Evolutionary conservation across 1,140 invertebrate species (phyloP).

Genomic region (Anadara kagoshimensis): DNA sequence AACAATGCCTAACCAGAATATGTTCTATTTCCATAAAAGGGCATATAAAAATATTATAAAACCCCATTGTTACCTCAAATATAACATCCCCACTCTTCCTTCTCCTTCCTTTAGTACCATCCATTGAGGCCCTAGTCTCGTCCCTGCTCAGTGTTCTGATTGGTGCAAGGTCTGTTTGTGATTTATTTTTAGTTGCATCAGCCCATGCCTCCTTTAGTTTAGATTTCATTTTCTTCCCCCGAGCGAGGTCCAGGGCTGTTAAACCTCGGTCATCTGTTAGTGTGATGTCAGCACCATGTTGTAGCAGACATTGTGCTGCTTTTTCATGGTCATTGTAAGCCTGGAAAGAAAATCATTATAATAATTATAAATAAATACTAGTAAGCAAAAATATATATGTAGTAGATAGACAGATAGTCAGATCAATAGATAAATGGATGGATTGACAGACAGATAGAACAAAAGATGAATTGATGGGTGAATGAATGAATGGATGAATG

Average conservation of each 20-base stretch:
- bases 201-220: conserved; percentile 68
- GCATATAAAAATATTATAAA: too few species aligned
- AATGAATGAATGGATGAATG: too few species aligned
- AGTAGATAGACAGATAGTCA: too few species aligned
- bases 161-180: conserved; percentile 51
- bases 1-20: too few species aligned
- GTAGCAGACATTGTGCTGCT: conserved; percentile 58
- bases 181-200: conserved; percentile 52
- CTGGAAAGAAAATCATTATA: conserved; percentile 40
- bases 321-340: conserved; percentile 68
- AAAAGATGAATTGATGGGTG: too few species aligned
- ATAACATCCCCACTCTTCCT: conserved; percentile 62
- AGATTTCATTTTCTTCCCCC: conserved; percentile 65
- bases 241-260: conserved; percentile 69
- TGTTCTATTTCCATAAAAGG: too few species aligned
- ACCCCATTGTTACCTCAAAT: conserved; percentile 60
- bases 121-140: conserved; percentile 44
- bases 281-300: conserved; percentile 67
- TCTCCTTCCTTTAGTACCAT: conserved; percentile 33
- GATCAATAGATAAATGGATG: too few species aligned
- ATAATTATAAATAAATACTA: neutral
- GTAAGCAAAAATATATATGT: too few species aligned
- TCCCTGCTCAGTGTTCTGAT: conserved; percentile 53
- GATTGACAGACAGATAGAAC: too few species aligned
- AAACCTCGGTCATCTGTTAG: conserved; percentile 67